Evolutionary conservation across 2,113 vertebrate species (phyloP), one percentile per base, ranked within the genome.

Genomic region (Empidonax traillii): DNA sequence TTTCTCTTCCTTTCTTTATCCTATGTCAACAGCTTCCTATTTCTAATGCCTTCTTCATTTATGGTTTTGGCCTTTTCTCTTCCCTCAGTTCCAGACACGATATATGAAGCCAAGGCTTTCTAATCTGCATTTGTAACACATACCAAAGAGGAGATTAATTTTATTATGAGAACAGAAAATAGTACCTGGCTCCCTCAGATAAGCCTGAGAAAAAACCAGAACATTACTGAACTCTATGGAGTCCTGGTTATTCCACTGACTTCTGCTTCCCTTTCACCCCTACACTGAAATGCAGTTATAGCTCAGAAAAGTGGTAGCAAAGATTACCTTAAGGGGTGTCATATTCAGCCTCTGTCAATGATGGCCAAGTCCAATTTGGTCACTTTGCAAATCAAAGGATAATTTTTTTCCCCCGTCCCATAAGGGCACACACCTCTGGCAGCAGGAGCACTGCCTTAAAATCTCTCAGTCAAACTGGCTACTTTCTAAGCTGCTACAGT

Each of bases 161-260:
- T 73, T 39, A 84, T 90, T 89, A 93, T 75, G 53, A 90, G 61
- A 65, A 56, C 61, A 87, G 24, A 41, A 22, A 53, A 73, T 58
- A 69, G 31, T 95, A 56, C 62, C 90, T 88, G 90, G 39, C 44
- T 94, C 23, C 22, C 28, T 82, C 44, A 73, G 94, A 93, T 90
- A 95, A 96, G 56, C 41, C 68, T 39, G 82, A 92, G 76, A 94
- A 27, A 62, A 93, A 91, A 49, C 73, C 75, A 88, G 69, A 89
- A 27, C 37, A 75, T 21, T 23, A 17, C 47, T 90, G 83, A 66
- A 59, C 55, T 89, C 82, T 65, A 10, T 22, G 53, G 76, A 91
- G 37, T 72, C 68, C 59, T 87, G 83, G 35, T 85, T 93, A 69
- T 77, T 75, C 55, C 43, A 44, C 3, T 73, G 67, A 49, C 58